phyloP scores from a whole-genome alignment of 2,888 invertebrate genomes.

The Eurytoma californica region DNA sequence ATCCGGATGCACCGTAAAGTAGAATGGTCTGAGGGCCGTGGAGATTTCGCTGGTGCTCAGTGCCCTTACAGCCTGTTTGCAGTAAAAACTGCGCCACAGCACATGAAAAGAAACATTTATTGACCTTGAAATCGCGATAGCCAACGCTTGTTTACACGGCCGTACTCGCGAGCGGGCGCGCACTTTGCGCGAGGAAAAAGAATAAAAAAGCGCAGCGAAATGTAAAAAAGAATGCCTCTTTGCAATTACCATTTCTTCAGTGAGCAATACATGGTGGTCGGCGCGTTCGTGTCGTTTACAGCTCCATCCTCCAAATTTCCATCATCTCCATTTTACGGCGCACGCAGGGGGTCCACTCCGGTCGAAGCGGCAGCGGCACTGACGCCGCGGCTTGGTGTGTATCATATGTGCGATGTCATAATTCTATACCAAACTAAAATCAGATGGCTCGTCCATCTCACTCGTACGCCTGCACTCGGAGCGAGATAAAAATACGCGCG shows the following conservation, averaged over 20 bases:
- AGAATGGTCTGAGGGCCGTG: slow-evolving; percentile 93
- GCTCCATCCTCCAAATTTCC: slow-evolving; percentile 20
- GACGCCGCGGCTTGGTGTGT: not conserved
- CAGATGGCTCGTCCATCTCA: not conserved
- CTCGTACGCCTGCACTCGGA: not conserved
- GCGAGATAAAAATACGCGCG: not conserved
- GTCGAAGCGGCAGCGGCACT: not conserved
- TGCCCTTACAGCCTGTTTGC: slow-evolving; percentile 67
- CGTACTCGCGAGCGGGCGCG: not conserved
- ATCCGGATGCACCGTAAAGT: slow-evolving; percentile 97
- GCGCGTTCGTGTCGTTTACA: not conserved
- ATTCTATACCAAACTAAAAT: not conserved
- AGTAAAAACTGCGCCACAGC: slow-evolving; percentile 61
- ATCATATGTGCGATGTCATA: slow-evolving; percentile 1
- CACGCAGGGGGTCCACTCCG: not conserved
- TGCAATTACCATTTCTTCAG: slow-evolving; percentile 62
- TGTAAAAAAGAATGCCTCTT: not conserved
- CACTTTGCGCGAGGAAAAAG: slow-evolving; percentile 1
- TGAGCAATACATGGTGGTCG: slow-evolving; percentile 62
- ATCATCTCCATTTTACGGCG: slow-evolving; percentile 38
- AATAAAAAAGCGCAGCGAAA: not conserved
- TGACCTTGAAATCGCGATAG: slow-evolving; percentile 32
- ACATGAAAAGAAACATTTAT: slow-evolving; percentile 8
- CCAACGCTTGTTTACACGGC: not conserved
- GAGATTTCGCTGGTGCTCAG: slow-evolving; percentile 90